These are phyloP conservation scores for Steinernema carpocapsae DNA, from an alignment of 2,888 invertebrate genomes.

Conservation along the genomic window DNA sequence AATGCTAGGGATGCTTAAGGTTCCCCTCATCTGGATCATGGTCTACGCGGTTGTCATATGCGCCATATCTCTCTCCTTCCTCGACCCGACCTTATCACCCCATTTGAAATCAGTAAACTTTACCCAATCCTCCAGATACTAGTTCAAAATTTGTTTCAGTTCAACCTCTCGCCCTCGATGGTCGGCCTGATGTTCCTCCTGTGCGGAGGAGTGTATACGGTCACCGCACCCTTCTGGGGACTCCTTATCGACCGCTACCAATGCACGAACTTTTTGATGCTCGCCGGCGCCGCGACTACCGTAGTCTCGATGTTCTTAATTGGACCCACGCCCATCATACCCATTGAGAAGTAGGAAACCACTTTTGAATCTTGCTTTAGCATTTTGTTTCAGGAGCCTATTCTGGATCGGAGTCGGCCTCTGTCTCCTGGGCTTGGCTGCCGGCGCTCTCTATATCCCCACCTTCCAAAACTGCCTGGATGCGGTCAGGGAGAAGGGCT, in stretches of 20 bases:
- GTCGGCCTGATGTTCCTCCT: slow-evolving; percentile 68
- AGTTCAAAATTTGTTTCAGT: slow-evolving; percentile 56
- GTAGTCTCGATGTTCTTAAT: slow-evolving; percentile 67
- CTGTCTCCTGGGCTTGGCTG: slow-evolving; percentile 80
- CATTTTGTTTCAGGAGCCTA: slow-evolving; percentile 54
- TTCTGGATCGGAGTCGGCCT: slow-evolving; percentile 75
- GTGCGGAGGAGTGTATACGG: slow-evolving; percentile 67
- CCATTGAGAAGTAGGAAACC: slow-evolving; percentile 51
- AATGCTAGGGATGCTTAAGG: slow-evolving; percentile 63
- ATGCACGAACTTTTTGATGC: slow-evolving; percentile 58
- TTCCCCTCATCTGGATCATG: slow-evolving; percentile 65
- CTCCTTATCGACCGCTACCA: slow-evolving; percentile 63
- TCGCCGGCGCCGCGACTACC: slow-evolving; percentile 63
- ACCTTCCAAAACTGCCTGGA: slow-evolving; percentile 84
- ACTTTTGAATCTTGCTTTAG: neutral
- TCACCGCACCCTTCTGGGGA: slow-evolving; percentile 65
- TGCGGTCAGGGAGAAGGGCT: slow-evolving; percentile 76
- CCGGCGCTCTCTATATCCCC: slow-evolving; percentile 83
- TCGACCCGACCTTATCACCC: slow-evolving; percentile 86
- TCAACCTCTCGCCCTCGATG: slow-evolving; percentile 63
- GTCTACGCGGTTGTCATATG: slow-evolving; percentile 65
- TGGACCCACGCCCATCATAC: slow-evolving; percentile 67
- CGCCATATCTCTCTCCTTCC: slow-evolving; percentile 73
- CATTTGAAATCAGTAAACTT: slow-evolving; percentile 74
- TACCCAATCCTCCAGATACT: too few relatives aligned